Base-by-base conservation (phyloP, 2,888 invertebrate genomes). In the Tuta absoluta region DNA sequence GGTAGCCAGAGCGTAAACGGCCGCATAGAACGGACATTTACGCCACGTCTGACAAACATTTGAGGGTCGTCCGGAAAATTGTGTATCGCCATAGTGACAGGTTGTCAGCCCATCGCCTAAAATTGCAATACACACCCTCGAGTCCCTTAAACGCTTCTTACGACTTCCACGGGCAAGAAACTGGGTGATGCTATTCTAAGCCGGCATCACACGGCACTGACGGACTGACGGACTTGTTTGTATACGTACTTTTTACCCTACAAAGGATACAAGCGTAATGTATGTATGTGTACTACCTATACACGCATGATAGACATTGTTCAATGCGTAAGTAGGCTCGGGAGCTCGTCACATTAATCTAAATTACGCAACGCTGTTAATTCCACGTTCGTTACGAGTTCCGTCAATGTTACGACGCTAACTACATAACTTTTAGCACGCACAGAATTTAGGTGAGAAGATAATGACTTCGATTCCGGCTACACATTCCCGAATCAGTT, bases 331-430 rank as follows among this genome's bases (percentile, higher is more conserved):
- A 56, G 28, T 28, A 24, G 28, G 24, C n/a, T 23, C 56, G 56
- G 17, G 24, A 19, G 8, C 56, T 56, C 56, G 28, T 56, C n/a
- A 56, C 56, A 56, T 56, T 56, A 56, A 56, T 56, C 56, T 56
- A 33, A 56, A 56, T 56, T 56, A 56, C 56, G 56, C 33, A 56
- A 33, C 56, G 14, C 10, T 56, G 56, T 56, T 56, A 56, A 56
- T 56, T 33, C 33, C 56, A 33, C 56, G 56, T 56, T 33, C 33
- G 51, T 51, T 12, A 51, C 51, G 51, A 17, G 45, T 45, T 45
- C 56, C 24, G 11, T 17, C 28, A 53, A n/a, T 33, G 33, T 33
- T 7, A 56, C 17, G 17, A 56, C 56, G 56, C 24, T 33, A 56
- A 56, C 24, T 56, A 56, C 33, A 28, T 33, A 56, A 56, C 56